Evolutionary conservation across 30 jellyfish, hydroid and myxozoan species (phyloP).

Genomic region (Catostylus mosaicus): DNA sequence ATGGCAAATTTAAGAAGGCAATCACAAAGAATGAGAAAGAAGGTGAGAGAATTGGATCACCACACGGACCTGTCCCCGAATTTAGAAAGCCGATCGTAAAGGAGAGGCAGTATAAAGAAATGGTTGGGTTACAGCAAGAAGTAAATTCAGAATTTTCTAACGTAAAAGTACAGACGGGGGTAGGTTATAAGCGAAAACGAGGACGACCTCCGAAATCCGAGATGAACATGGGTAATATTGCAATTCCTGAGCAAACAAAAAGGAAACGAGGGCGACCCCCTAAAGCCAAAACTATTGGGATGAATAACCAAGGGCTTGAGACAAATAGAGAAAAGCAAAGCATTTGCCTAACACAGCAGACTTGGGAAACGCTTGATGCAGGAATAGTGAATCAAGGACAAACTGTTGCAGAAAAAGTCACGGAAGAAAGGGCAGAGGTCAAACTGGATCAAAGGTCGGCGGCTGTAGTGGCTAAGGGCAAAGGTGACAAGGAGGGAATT

Average conservation of each 20-base stretch:
- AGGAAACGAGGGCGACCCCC: constrained; percentile 30
- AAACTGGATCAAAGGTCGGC: no score
- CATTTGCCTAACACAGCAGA: no score
- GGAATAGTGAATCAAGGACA: no score
- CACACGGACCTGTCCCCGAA: not conserved
- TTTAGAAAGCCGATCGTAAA: not conserved
- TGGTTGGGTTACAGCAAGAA: not conserved
- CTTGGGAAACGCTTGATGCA: no score
- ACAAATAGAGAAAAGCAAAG: no score
- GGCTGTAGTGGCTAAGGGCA: no score
- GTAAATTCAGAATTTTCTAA: not conserved
- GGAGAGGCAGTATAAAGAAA: not conserved
- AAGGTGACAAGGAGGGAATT: no score
- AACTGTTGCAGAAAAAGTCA: no score
- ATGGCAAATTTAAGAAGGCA: not conserved
- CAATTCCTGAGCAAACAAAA: constrained; percentile 6
- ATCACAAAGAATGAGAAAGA: not conserved
- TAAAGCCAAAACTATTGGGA: not conserved
- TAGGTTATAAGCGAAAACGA: constrained; percentile 17
- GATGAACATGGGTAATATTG: not conserved
- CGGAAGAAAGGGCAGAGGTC: no score
- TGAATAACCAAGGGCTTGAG: no score
- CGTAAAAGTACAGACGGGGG: not conserved
- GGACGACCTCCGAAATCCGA: constrained; percentile 33
- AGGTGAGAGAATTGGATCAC: not conserved